Evolutionary conservation across 2,113 vertebrate species (phyloP).

Genomic region (Ariopsis seemanni): DNA sequence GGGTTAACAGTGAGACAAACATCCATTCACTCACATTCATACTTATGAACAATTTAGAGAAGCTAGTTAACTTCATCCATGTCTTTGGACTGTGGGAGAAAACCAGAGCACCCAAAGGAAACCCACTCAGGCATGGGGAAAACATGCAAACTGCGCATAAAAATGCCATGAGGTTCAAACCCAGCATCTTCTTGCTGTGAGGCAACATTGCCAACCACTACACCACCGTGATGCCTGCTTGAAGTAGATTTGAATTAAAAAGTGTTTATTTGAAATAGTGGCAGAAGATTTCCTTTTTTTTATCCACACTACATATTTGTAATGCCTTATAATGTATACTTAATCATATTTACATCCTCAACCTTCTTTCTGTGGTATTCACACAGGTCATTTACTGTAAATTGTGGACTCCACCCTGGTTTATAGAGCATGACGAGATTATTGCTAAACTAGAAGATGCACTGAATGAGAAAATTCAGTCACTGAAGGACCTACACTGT

Average conservation of each 20-base stretch:
- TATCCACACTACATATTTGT: background rate
- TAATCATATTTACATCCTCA: background rate
- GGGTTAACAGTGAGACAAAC: too few relatives aligned
- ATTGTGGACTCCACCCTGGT: conserved; percentile 77
- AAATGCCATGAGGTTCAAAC: too few relatives aligned
- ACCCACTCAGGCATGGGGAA: too few relatives aligned
- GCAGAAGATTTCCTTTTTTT: background rate
- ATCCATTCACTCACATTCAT: too few relatives aligned
- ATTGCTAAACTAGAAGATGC: conserved; percentile 69
- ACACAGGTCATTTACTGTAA: conserved; percentile 72
- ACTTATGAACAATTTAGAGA: too few relatives aligned
- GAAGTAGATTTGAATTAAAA: background rate
- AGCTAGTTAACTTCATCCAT: too few relatives aligned
- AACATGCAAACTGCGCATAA: too few relatives aligned
- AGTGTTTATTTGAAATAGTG: background rate
- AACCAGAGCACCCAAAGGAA: too few relatives aligned
- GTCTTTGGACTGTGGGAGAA: too few relatives aligned
- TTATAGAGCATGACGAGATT: conserved; percentile 58
- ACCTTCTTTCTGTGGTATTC: conserved; percentile 17
- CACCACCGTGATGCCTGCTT: background rate
- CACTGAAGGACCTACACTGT: conserved; percentile 69
- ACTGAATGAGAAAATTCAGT: conserved; percentile 59
- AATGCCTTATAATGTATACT: background rate
- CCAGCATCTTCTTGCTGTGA: too few relatives aligned
- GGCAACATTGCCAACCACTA: too few relatives aligned